Conservation (phyloP, 2,888 invertebrate genomes). For the Heliconius aoede region DNA sequence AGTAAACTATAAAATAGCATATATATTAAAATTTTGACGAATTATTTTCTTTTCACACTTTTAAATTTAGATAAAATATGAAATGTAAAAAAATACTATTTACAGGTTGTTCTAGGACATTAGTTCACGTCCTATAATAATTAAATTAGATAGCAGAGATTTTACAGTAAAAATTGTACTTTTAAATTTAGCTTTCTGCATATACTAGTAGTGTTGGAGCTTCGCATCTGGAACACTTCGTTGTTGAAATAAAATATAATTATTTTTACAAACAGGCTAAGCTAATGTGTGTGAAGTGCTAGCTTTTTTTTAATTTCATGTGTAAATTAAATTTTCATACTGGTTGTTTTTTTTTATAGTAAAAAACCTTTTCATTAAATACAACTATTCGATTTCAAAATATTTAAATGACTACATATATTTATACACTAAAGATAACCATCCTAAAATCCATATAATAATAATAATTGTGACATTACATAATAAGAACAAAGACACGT, state of each 20-base stretch:
- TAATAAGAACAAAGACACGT: too few species aligned
- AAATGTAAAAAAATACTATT: neutral
- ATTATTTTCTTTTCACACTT: neutral
- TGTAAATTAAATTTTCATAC: neutral
- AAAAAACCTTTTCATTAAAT: neutral
- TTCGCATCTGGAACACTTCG: slow-evolving; percentile 10
- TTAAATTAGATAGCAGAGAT: neutral
- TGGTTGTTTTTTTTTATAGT: neutral
- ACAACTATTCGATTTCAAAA: too few species aligned
- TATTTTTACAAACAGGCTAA: neutral
- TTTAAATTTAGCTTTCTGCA: neutral
- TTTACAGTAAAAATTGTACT: neutral
- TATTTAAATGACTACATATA: too few species aligned
- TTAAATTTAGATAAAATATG: neutral
- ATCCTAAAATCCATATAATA: too few species aligned
- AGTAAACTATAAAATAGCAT: too few species aligned
- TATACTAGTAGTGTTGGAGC: neutral
- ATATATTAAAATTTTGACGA: too few species aligned
- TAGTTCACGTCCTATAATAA: neutral
- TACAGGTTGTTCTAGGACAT: neutral
- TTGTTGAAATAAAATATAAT: neutral
- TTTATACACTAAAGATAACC: too few species aligned
- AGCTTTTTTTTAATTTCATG: neutral
- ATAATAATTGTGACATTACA: too few species aligned
- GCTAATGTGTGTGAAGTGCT: neutral